Percentiles rank a stretch among this genome's conserved stretches.
These are phyloP conservation scores for Cyprinodon brontotheroides DNA, from an alignment of 2,113 vertebrate genomes.

Conservation along the genomic window DNA sequence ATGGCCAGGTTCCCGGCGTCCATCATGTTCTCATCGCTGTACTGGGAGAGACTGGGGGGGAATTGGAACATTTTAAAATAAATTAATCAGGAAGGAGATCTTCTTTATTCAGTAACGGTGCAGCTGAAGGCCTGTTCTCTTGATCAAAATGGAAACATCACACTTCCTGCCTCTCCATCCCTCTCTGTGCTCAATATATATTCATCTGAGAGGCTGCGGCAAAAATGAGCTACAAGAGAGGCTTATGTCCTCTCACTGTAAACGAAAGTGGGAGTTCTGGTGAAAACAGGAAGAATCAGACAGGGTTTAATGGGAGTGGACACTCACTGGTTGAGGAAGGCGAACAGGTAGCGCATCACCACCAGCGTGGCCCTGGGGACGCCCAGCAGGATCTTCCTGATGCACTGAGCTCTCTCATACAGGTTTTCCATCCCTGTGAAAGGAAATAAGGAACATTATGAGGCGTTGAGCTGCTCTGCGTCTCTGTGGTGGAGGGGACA, in stretches of 20 bases:
- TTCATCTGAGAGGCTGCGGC: constrained; percentile 50
- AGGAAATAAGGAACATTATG: background rate
- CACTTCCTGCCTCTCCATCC: constrained; percentile 42
- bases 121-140: constrained; percentile 23
- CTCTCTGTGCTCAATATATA: constrained; percentile 42
- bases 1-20: constrained; percentile 97
- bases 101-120: no score
- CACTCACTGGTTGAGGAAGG: constrained; percentile 99
- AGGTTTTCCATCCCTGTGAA: constrained; percentile 94
- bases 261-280: background rate
- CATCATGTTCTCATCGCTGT: constrained; percentile 99
- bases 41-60: constrained; percentile 92
- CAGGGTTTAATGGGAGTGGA: background rate
- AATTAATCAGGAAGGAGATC: background rate
- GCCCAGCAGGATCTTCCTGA: constrained; percentile 93
- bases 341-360: constrained; percentile 98
- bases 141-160: constrained; percentile 34
- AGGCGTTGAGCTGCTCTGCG: background rate
- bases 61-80: no score
- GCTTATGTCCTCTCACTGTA: constrained; percentile 11
- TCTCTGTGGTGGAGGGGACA: constrained; percentile 19
- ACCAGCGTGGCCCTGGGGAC: constrained; percentile 91
- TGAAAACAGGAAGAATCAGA: constrained; percentile 18
- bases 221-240: constrained; percentile 26
- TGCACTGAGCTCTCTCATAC: constrained; percentile 94